Evolutionary conservation across 2,113 vertebrate genomes (phyloP).

Genomic region (Sterrhoptilus dennistouni): DNA sequence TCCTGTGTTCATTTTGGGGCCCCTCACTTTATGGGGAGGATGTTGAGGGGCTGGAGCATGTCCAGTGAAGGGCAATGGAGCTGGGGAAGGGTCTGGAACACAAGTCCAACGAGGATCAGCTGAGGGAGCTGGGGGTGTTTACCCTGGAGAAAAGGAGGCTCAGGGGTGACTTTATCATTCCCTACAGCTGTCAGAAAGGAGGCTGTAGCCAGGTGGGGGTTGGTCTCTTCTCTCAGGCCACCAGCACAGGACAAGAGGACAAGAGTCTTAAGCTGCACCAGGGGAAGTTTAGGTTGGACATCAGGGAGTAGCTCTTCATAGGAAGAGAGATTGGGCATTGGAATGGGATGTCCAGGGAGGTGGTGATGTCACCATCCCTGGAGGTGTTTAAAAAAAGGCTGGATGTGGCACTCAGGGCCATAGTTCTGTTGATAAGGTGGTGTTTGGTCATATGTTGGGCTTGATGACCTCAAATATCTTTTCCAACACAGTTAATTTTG

Average conservation of each 20-base stretch:
- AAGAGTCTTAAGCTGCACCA: rapidly evolving
- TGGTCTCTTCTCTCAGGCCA: neutral
- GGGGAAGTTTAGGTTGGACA: neutral
- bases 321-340: neutral
- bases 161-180: neutral
- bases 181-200: neutral
- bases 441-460: too few species aligned
- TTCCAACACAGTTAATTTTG: neutral
- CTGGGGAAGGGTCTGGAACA: neutral
- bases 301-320: neutral
- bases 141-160: neutral
- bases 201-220: neutral
- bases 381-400: rapidly evolving
- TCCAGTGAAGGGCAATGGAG: neutral
- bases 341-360: neutral
- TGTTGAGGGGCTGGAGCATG: rapidly evolving
- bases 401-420: neutral
- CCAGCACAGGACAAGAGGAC: neutral
- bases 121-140: neutral
- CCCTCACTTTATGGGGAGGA: neutral
- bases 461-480: neutral
- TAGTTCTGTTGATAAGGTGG: neutral
- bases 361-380: too few species aligned
- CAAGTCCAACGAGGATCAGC: rapidly evolving
- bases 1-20: neutral